Base-by-base conservation (phyloP, 2,797 vertebrate species). In the Botia almorhae region DNA sequence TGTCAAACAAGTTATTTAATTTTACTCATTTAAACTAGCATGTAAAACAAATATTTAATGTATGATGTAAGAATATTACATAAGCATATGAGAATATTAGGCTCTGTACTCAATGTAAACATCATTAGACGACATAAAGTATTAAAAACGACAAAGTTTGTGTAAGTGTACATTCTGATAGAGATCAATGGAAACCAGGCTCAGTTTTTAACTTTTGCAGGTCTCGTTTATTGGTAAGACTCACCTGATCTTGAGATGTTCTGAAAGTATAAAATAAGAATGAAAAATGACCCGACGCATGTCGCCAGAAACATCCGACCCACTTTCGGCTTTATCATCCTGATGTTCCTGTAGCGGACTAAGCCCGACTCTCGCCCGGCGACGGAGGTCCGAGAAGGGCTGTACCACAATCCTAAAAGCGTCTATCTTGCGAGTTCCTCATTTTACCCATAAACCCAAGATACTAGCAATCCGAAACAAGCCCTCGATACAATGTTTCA, bases 241-340 rank as follows among this genome's bases (percentile, higher is more conserved):
- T 91, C 90, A 96, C 96, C 96, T 89, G 93, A 87, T 86, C 87
- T 93, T 4, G 92, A 89, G 91, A 93, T 90, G 94, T 89, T 95
- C 89, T 96, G 95, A 72, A 94, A 94, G 92, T 96, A 96, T 69
- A 96, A 91, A 69, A 96, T 88, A 7, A 93, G 89, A 21, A 96
- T 90, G 82, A 96, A 91, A 83, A 96, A 88, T 58, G 95, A 96
- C 81, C 94, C 93, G 71, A 96, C 87, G 87, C 94, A 92, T 85
- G 91, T 95, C 88, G 94, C 95, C 93, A 96, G 86, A 83, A 93
- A 93, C 92, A 96, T 82, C 79, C 93, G 93, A 87, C 89, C 91
- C 85, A 90, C 90, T 87, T 92, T 88, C 89, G 92, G 88, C 87
- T 92, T 94, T 91, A 85, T 94, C 95, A 96, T 96, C 86, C 81